phyloP scores from a whole-genome alignment of 2,888 invertebrate species.

The Tetragonula carbonaria region DNA sequence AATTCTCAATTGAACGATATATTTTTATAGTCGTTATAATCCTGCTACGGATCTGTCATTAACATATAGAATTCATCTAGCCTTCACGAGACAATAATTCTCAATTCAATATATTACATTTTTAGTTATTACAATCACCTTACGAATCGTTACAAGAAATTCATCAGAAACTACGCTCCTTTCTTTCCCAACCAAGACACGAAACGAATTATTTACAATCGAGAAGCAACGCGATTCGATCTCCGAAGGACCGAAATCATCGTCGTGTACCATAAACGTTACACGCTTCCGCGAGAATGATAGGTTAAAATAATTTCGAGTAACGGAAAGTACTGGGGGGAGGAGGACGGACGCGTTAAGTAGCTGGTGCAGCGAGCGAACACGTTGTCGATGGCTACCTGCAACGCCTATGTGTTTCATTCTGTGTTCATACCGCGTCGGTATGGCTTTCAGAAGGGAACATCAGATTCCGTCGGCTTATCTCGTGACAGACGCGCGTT shows the following conservation, averaged over 20 bases:
- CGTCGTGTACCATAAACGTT: background rate
- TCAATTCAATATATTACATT: too few relatives aligned
- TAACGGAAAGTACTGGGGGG: conserved; percentile 54
- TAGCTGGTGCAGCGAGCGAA: conserved; percentile 59
- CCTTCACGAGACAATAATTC: too few relatives aligned
- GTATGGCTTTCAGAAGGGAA: conserved; percentile 64
- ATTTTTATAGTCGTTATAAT: background rate
- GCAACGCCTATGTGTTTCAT: background rate
- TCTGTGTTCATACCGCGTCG: conserved; percentile 40
- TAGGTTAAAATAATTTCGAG: conserved; percentile 69
- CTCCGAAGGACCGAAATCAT: background rate
- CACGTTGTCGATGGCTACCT: conserved; percentile 55
- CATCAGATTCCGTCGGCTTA: conserved; percentile 73
- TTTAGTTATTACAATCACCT: too few relatives aligned
- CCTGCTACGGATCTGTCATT: background rate
- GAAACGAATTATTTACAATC: background rate
- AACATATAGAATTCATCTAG: background rate
- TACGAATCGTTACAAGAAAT: too few relatives aligned
- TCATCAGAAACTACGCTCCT: background rate
- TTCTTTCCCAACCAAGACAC: background rate
- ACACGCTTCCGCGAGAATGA: conserved; percentile 26
- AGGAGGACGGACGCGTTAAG: conserved; percentile 45
- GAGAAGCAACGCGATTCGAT: background rate
- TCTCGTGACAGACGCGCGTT: conserved; percentile 41
- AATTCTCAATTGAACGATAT: background rate